A percentile compares a stretch with the other conserved stretches of the same genome.
Evolutionary conservation across 64 coral and sea anemone species (phyloP).

Genomic region (Catalaphyllia jardinei): DNA sequence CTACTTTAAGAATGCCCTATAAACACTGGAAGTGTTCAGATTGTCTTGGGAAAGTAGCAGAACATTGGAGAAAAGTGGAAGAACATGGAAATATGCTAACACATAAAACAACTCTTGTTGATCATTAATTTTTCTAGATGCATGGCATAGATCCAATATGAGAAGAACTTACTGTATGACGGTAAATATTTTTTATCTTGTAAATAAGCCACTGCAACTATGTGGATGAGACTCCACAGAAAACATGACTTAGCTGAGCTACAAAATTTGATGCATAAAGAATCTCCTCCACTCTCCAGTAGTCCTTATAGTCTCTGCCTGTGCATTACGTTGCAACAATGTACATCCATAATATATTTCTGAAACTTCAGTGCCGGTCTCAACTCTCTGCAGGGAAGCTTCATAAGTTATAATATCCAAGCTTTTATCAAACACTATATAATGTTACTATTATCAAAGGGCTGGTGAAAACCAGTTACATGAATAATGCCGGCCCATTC

Average conservation of each 20-base stretch:
- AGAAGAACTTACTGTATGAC: not conserved
- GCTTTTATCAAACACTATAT: not conserved
- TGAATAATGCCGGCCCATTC: not conserved
- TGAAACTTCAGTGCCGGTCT: not conserved
- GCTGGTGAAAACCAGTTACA: not conserved
- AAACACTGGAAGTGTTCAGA: too few species aligned
- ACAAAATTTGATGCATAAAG: too few species aligned
- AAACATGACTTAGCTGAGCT: not conserved
- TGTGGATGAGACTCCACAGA: not conserved
- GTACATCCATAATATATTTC: too few species aligned
- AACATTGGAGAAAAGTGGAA: not conserved
- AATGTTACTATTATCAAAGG: not conserved
- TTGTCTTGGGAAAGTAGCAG: not conserved
- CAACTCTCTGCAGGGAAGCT: not conserved
- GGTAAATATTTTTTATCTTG: not conserved
- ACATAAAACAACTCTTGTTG: not conserved
- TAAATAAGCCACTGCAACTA: not conserved
- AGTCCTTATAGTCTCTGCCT: too few species aligned
- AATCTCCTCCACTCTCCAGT: too few species aligned
- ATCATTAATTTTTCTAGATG: not conserved
- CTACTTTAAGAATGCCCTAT: too few species aligned
- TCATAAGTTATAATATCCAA: constrained; percentile 14
- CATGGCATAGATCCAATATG: too few species aligned
- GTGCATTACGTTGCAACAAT: too few species aligned
- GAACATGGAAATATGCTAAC: not conserved